Conservation (phyloP, 2,888 invertebrate species). For the Nemotelus pantherinus region DNA sequence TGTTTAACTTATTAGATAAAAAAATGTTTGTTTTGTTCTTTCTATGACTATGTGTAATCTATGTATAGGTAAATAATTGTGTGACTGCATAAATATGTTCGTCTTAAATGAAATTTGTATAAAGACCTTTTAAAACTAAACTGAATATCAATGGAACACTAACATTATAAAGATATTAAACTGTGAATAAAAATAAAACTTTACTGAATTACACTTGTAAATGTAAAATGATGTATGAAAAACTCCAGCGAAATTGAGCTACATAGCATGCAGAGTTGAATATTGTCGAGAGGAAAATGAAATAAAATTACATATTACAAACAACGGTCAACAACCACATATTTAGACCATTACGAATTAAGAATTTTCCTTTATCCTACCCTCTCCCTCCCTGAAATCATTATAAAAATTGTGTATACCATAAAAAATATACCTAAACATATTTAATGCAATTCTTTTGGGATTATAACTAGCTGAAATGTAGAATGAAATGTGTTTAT, state of each 20-base stretch:
- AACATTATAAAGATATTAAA: constrained; percentile 2
- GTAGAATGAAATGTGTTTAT: too few relatives aligned
- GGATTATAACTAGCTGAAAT: neutral
- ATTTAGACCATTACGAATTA: neutral
- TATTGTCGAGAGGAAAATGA: neutral
- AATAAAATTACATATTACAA: neutral
- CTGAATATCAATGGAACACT: neutral
- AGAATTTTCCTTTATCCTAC: neutral
- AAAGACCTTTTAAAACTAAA: neutral
- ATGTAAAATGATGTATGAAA: neutral
- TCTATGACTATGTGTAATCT: neutral
- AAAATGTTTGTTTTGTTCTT: neutral
- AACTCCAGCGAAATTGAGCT: too few relatives aligned
- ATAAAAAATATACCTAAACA: constrained; percentile 3
- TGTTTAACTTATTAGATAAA: neutral
- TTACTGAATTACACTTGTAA: constrained; percentile 9
- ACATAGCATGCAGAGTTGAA: neutral
- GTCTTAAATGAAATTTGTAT: constrained; percentile 16
- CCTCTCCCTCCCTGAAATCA: neutral
- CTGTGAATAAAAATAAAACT: neutral
- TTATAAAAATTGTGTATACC: constrained; percentile 30
- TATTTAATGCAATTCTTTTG: neutral
- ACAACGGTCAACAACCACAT: neutral
- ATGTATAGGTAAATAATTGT: neutral
- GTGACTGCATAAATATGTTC: neutral